phyloP scores from a whole-genome alignment of 2,113 vertebrate genomes.

The Zootoca vivipara region DNA sequence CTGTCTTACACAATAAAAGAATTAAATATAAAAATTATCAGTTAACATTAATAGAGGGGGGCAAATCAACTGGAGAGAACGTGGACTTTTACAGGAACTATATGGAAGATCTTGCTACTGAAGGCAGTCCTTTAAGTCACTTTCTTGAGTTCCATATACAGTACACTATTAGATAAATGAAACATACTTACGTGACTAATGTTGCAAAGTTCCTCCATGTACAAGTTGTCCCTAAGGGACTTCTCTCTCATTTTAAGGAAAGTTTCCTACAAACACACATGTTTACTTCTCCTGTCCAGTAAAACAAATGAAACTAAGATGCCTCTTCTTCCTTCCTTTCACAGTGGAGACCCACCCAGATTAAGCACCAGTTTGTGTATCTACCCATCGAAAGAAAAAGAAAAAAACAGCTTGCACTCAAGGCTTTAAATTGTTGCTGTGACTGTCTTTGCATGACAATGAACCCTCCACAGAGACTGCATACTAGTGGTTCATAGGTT shows the following conservation, averaged over 20 bases:
- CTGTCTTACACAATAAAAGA: neutral
- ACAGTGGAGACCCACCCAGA: constrained; percentile 65
- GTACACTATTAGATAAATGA: constrained; percentile 59
- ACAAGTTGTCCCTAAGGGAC: constrained; percentile 62
- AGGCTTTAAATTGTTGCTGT: constrained; percentile 61
- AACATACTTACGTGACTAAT: constrained; percentile 76
- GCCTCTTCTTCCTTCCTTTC: constrained; percentile 56
- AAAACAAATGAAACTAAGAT: constrained; percentile 60
- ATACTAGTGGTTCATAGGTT: constrained; percentile 33
- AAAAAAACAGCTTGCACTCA: constrained; percentile 27
- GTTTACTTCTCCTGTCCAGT: constrained; percentile 64
- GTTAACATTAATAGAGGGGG: neutral
- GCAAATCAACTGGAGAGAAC: neutral
- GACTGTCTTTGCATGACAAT: constrained; percentile 59
- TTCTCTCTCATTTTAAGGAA: constrained; percentile 65
- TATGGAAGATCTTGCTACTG: constrained; percentile 47
- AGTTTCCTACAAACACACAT: constrained; percentile 45
- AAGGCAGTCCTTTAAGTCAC: constrained; percentile 51
- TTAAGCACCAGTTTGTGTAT: constrained; percentile 54
- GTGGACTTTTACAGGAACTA: constrained; percentile 30
- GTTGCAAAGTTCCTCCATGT: constrained; percentile 89
- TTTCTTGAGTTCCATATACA: constrained; percentile 47
- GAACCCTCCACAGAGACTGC: constrained; percentile 52
- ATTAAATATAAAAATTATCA: neutral
- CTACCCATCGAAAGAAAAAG: constrained; percentile 53